Evolutionary conservation across 1,140 invertebrate genomes (phyloP), one percentile per base, ranked within the genome.

Genomic region (Drosophila serrata): DNA sequence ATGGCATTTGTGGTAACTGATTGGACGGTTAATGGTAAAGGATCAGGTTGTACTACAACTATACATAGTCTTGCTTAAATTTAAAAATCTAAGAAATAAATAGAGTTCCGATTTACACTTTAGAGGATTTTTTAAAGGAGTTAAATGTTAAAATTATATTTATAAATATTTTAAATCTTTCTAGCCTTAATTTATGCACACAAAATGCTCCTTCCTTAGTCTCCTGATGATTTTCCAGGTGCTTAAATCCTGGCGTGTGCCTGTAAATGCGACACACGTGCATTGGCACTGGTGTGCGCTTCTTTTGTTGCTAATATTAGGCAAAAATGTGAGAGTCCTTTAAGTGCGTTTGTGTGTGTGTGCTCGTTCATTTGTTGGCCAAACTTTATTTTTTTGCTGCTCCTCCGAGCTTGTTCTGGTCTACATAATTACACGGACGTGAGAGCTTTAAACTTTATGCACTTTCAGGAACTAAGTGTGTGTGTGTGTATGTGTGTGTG

Each of bases 161-260:
- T 43, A 3, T 13, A 22, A 11, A 22, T 13, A 15, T 46, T 9
- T 46, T 15, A 11, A 48, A 48, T 7, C 8, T 1, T 1, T 2
- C 4, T 5, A 27, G 15, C 46, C 24, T 29, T 1, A 59, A 13
- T 49, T 31, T 49, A 49, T 35, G 4, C 9, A 27, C 15, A 27
- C 15, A 11, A 33, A 55, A 11, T 24, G 31, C 58, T 33, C 40
- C 40, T 51, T 22, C 27, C 19, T 17, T 37, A 35, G 51, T 45
- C 40, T 37, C 58, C 46, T 46, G 59, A 33, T 48, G 61, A 75
- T 59, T 79, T 58, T 57, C 37, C 45, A 45, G 55, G 45, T 65
- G 59, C 81, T 84, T 69, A 70, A 84, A 84, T 84, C 77, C 70
- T 73, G 37, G 59, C 39, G 55, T 67, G 70, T 75, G 48, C 35